Conservation (phyloP, 2,113 vertebrate genomes). For the Parotia lawesii region DNA sequence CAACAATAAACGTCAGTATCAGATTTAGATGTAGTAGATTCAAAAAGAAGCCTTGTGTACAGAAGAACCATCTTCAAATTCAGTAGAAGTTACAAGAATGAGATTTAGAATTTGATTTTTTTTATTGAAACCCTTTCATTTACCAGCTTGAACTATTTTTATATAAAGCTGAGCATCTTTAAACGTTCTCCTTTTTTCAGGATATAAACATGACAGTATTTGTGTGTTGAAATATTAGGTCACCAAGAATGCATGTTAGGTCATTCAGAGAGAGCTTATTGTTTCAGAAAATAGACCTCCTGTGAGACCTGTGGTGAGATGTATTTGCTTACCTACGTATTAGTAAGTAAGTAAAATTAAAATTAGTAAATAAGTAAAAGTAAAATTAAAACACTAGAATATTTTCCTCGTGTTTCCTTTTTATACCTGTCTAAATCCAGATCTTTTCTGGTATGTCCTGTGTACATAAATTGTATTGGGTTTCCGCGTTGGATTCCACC, state of each 20-base stretch:
- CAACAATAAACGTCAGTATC: neutral
- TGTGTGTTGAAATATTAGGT: neutral
- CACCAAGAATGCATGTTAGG: neutral
- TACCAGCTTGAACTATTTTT: neutral
- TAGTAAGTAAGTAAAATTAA: slow-evolving; percentile 23
- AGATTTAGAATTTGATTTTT: neutral
- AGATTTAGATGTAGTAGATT: neutral
- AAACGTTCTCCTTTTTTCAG: neutral
- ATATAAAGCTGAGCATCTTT: neutral
- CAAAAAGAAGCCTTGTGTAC: neutral
- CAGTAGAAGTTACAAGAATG: neutral
- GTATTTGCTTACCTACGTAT: neutral
- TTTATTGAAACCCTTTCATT: neutral
- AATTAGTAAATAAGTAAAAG: slow-evolving; percentile 5
- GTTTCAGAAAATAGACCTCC: slow-evolving; percentile 6
- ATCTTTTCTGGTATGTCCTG: slow-evolving; percentile 30
- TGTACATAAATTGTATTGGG: slow-evolving; percentile 25
- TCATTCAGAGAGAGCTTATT: slow-evolving; percentile 24
- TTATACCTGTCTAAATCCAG: slow-evolving; percentile 41
- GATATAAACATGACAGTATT: neutral
- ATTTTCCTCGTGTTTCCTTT: slow-evolving; percentile 21
- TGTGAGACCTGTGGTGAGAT: neutral
- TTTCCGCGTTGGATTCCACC: slow-evolving; percentile 1
- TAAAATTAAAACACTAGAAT: neutral
- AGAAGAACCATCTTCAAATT: neutral